Percentiles rank a stretch among this genome's conserved stretches.
Evolutionary conservation across 23 tunicate genomes (phyloP).

Genomic region (Trididemnum miniatum): DNA sequence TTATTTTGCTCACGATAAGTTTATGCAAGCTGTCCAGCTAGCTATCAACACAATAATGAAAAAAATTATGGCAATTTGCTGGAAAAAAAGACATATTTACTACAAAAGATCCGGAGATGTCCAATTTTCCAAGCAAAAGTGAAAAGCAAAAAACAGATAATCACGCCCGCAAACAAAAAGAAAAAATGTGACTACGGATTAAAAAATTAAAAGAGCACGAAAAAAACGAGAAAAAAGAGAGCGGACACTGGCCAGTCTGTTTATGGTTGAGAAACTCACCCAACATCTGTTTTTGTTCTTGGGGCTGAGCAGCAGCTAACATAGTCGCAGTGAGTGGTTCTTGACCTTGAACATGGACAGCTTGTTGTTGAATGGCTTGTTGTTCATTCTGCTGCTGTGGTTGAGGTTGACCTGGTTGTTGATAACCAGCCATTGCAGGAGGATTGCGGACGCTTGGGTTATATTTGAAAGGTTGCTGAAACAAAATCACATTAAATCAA

Average conservation of each 20-base stretch:
- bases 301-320: slow-evolving; percentile 96
- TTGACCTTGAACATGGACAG: slow-evolving; percentile 87
- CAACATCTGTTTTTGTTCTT: slow-evolving; percentile 98
- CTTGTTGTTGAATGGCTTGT: slow-evolving; percentile 50
- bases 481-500: slow-evolving; percentile 18
- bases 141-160: too few species aligned
- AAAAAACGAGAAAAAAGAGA: too few species aligned
- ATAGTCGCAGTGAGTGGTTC: slow-evolving; percentile 91
- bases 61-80: too few species aligned
- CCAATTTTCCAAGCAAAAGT: too few species aligned
- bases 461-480: slow-evolving; percentile 73
- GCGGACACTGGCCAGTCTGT: neutral
- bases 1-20: too few species aligned
- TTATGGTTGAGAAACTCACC: slow-evolving; percentile 38
- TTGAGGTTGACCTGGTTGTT: slow-evolving; percentile 55
- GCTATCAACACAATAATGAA: too few species aligned
- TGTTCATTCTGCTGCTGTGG: slow-evolving; percentile 52
- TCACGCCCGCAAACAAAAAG: too few species aligned
- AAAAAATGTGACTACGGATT: neutral
- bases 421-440: slow-evolving; percentile 66
- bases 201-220: neutral
- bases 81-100: too few species aligned
- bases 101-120: too few species aligned
- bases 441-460: slow-evolving; percentile 91
- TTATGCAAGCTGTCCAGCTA: too few species aligned